Base-by-base conservation (phyloP, 1,140 invertebrate genomes). In the Hylaeus anthracinus region DNA sequence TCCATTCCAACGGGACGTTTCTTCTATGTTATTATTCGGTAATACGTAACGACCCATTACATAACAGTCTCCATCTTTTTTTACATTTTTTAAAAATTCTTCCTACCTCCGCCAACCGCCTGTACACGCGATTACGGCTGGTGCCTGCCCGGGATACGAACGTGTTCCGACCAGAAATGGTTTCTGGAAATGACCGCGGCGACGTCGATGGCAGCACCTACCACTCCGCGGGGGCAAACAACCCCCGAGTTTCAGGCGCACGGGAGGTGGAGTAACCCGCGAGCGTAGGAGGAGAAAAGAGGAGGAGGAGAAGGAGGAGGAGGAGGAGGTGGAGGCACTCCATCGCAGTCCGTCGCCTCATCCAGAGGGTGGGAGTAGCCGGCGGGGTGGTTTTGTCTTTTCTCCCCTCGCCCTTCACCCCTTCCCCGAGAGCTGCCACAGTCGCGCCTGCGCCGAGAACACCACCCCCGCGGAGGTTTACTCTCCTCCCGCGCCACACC, bases 281-380 rank as follows among this genome's bases (percentile, higher is more conserved):
- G 71, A 73, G 72, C 58, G 73, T 79, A 82, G 61, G 79, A 77
- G 73, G 66, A 69, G 45, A 63, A 78, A 61, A 84, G 76, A 74
- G 72, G 65, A 75, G 55, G 58, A 75, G 56, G 51, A 51, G 48
- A 5, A 45, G 5, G 58, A 74, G 56, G 66, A 69, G 81, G 75
- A 79, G 82, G 81, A 84, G 83, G 86, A 81, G 83, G 73, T 85
- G 89, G 89, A 89, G 88, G 88, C 91, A 90, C 92, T 93, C 92
- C 91, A 93, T 93, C 91, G 91, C 92, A 92, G 91, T 91, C 92
- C 91, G 89, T 93, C 92, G 91, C 91, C 92, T 93, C 91, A 88
- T 83, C 82, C 86, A 86, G 85, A 86, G 83, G 79, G 83, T 87
- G 89, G 80, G 84, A 85, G 87, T 81, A 81, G 82, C 77, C 82